These are phyloP conservation scores for Apogon talboti DNA, from an alignment of 2,797 vertebrate species.

Conservation along the genomic window DNA sequence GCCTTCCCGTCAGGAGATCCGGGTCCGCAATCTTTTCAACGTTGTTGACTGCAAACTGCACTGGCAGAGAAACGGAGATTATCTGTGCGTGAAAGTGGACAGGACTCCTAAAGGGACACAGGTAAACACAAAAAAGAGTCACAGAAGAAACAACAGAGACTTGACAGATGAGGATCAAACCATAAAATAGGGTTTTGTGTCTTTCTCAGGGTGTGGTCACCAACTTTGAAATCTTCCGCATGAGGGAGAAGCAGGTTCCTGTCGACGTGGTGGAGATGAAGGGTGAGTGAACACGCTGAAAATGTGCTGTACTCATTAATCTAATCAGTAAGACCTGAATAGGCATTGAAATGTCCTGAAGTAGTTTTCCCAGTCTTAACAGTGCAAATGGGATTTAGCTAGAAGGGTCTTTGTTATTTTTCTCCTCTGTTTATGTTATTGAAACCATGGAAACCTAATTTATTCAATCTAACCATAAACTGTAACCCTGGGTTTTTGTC, in stretches of 20 bases:
- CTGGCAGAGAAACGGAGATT: constrained; percentile 98
- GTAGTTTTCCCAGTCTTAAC: too few species aligned
- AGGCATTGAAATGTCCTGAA: too few species aligned
- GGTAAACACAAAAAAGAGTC: constrained; percentile 69
- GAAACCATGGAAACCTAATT: background rate
- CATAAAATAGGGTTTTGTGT: background rate
- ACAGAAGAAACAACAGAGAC: background rate
- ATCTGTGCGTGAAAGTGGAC: constrained; percentile 97
- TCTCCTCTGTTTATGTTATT: too few species aligned
- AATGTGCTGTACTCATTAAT: background rate
- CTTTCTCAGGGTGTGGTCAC: constrained; percentile 93
- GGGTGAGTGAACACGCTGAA: constrained; percentile 79
- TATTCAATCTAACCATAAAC: too few species aligned
- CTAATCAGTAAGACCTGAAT: too few species aligned
- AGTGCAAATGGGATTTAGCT: too few species aligned
- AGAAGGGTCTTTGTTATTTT: too few species aligned
- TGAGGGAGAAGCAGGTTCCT: constrained; percentile 98
- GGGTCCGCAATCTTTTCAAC: constrained; percentile 97
- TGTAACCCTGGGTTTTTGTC: background rate
- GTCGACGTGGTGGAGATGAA: constrained; percentile 99
- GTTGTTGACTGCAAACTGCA: constrained; percentile 98
- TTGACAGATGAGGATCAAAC: background rate
- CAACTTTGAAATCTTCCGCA: constrained; percentile 99
- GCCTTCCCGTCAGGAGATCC: constrained; percentile 94
- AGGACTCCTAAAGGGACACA: constrained; percentile 96